Percentiles rank a stretch among this genome's conserved stretches.
Evolutionary conservation across 2,797 vertebrate species (phyloP).

Genomic region (Anguilla obscura): DNA sequence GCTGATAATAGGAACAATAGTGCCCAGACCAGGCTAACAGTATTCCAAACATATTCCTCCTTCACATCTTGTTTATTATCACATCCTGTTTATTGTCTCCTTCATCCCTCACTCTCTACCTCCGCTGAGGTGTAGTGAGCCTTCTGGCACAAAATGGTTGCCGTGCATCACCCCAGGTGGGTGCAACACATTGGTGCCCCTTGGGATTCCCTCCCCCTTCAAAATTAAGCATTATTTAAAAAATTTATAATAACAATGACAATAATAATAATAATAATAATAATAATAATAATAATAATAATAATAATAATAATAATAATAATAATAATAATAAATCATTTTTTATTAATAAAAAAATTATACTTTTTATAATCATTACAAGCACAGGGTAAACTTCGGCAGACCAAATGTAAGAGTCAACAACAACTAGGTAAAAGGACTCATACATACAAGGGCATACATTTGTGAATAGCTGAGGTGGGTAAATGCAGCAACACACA

Average conservation of each 20-base stretch:
- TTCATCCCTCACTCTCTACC: not conserved
- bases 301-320: not conserved
- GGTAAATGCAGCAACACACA: not conserved
- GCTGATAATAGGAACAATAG: too few species aligned
- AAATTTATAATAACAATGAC: too few species aligned
- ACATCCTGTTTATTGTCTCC: not conserved
- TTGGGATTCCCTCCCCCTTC: not conserved
- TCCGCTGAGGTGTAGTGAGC: not conserved
- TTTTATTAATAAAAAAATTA: not conserved
- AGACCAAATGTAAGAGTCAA: not conserved
- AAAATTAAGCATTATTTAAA: too few species aligned
- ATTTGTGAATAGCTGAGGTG: not conserved
- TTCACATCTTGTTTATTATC: not conserved
- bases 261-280: not conserved
- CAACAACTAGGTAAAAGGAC: too few species aligned
- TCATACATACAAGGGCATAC: not conserved
- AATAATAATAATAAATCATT: not conserved
- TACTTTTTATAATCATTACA: not conserved
- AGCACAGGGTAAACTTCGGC: not conserved
- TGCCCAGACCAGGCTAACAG: too few species aligned
- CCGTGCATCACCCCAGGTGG: not conserved
- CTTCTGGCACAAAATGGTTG: not conserved
- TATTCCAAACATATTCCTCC: not conserved
- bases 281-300: not conserved
- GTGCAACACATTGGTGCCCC: not conserved